Conservation (phyloP, 2,797 vertebrate species). For the Peromyscus aztecus region DNA sequence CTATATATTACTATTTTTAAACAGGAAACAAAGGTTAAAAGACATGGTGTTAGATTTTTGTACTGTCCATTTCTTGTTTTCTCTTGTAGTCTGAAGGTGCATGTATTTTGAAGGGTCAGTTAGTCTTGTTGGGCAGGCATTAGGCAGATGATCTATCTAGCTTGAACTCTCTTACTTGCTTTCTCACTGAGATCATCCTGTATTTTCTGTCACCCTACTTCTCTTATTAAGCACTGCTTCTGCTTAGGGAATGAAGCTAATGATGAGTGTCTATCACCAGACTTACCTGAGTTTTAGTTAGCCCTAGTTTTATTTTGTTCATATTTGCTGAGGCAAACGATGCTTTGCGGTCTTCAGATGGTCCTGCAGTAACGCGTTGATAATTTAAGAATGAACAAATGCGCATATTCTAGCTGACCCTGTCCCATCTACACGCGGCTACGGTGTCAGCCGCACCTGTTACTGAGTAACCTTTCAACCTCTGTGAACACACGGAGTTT, state of each 20-base stretch:
- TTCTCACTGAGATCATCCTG: neutral
- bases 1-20: neutral
- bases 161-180: neutral
- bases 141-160: neutral
- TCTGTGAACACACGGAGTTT: neutral
- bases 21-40: neutral
- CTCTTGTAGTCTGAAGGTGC: neutral
- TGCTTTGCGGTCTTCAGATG: neutral
- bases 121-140: constrained; percentile 12
- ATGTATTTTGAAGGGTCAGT: neutral
- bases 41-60: neutral
- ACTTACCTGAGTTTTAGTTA: constrained; percentile 33
- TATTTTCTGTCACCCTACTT: neutral
- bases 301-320: neutral
- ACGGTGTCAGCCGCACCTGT: neutral
- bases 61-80: neutral
- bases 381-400: constrained; percentile 11
- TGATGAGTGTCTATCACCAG: neutral
- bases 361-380: neutral
- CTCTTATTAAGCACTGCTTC: constrained; percentile 33
- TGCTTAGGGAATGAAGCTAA: neutral
- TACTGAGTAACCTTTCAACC: neutral
- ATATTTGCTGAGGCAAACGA: constrained; percentile 23
- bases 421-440: neutral
- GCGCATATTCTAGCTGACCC: neutral